These are phyloP conservation scores for Arrhopalites spinosus DNA, from an alignment of 2,888 invertebrate species.

Conservation along the genomic window DNA sequence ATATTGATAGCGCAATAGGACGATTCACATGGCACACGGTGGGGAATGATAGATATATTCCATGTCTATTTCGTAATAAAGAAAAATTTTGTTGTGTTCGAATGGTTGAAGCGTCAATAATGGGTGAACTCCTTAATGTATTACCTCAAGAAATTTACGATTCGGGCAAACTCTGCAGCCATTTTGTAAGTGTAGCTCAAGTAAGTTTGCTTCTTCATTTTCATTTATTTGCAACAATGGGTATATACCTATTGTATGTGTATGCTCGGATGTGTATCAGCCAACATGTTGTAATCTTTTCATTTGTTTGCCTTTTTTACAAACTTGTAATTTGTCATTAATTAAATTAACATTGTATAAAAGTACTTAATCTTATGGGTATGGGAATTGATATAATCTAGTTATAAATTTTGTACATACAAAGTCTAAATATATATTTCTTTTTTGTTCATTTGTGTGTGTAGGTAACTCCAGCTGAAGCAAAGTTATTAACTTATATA, in stretches of 20 bases:
- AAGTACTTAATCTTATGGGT: too few relatives aligned
- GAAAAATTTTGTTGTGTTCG: conserved; percentile 92
- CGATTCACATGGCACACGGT: conserved; percentile 50
- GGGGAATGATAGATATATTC: conserved; percentile 64
- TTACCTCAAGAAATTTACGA: conserved; percentile 53
- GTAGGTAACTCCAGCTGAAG: conserved; percentile 76
- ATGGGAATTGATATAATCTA: too few relatives aligned
- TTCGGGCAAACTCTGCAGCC: conserved; percentile 40
- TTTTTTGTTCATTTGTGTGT: conserved; percentile 62
- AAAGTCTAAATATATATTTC: too few relatives aligned
- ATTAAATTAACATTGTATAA: too few relatives aligned
- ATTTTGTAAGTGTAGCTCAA: conserved; percentile 42
- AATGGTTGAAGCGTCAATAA: conserved; percentile 86
- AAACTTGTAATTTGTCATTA: too few relatives aligned
- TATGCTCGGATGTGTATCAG: too few relatives aligned
- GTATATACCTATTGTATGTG: neutral
- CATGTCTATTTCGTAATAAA: conserved; percentile 81
- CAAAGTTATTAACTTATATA: conserved; percentile 87
- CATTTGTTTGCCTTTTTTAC: conserved; percentile 51
- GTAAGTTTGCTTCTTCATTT: conserved; percentile 8
- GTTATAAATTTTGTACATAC: too few relatives aligned
- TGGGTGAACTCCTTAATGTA: conserved; percentile 44
- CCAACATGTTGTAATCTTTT: conserved; percentile 57
- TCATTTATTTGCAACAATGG: neutral
- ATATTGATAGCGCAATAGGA: conserved; percentile 51